Evolutionary conservation across 1,140 invertebrate genomes (phyloP).

Genomic region (Lethrus apterus): DNA sequence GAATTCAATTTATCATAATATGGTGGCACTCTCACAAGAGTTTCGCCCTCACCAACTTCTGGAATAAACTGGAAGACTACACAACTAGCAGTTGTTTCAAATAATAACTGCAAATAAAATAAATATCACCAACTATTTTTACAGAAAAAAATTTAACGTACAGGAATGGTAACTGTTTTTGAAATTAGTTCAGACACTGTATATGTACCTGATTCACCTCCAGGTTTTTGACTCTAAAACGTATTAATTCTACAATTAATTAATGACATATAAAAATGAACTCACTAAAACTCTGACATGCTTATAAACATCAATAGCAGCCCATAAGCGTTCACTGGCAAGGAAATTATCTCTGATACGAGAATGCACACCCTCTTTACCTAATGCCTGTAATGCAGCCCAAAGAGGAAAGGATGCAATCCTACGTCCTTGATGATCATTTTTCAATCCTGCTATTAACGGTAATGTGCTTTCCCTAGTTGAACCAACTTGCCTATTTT

Average conservation of each 20-base stretch:
- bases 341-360: slow-evolving; percentile 70
- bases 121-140: slow-evolving; percentile 32
- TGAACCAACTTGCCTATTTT: slow-evolving; percentile 43
- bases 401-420: slow-evolving; percentile 76
- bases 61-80: slow-evolving; percentile 86
- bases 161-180: slow-evolving; percentile 55
- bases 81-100: slow-evolving; percentile 75
- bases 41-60: slow-evolving; percentile 45
- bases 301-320: slow-evolving; percentile 60
- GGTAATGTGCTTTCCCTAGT: slow-evolving; percentile 60
- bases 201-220: slow-evolving; percentile 59
- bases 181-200: slow-evolving; percentile 54
- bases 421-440: slow-evolving; percentile 45
- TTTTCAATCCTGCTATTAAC: slow-evolving; percentile 62
- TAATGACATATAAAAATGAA: slow-evolving; percentile 18
- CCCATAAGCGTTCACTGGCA: slow-evolving; percentile 63
- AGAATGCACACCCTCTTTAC: slow-evolving; percentile 66
- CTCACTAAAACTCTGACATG: slow-evolving; percentile 69
- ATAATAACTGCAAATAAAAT: slow-evolving; percentile 47
- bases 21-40: slow-evolving; percentile 52
- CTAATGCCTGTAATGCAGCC: slow-evolving; percentile 68
- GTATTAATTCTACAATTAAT: not conserved
- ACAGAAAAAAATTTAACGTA: slow-evolving; percentile 42
- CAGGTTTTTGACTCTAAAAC: slow-evolving; percentile 61
- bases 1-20: slow-evolving; percentile 90